Evolutionary conservation across 2,797 vertebrate species (phyloP).

Genomic region (Chromobotia macracanthus): DNA sequence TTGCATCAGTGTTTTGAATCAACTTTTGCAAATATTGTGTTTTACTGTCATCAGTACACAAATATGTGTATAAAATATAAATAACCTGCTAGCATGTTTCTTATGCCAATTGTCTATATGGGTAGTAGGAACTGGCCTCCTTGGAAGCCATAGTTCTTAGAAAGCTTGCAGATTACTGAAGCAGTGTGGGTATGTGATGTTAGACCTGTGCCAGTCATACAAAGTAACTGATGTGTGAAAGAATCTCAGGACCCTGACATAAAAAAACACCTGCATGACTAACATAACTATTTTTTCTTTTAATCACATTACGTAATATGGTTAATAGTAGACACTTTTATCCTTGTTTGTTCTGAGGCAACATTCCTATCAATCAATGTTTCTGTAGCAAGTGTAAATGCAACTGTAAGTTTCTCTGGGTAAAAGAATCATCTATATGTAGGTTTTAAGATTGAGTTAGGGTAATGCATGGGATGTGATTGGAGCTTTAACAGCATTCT

Average conservation of each 20-base stretch:
- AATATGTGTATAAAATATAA: background rate
- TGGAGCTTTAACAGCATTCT: too few species aligned
- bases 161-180: slow-evolving; percentile 38
- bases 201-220: slow-evolving; percentile 11
- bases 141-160: background rate
- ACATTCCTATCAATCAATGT: background rate
- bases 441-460: too few species aligned
- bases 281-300: background rate
- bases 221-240: slow-evolving; percentile 3
- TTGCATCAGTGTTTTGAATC: too few species aligned
- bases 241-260: slow-evolving; percentile 7
- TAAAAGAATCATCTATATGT: too few species aligned
- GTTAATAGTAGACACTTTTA: too few species aligned
- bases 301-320: too few species aligned
- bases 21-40: too few species aligned
- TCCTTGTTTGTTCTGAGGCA: background rate
- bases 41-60: background rate
- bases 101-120: background rate
- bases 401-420: too few species aligned
- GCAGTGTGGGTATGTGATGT: background rate
- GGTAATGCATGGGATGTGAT: too few species aligned
- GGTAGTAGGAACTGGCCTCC: background rate
- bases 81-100: background rate
- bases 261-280: background rate
- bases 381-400: too few species aligned